These are phyloP conservation scores for Adelognathus sp. DNA, from an alignment of 2,888 invertebrate species.

Conservation along the genomic window DNA sequence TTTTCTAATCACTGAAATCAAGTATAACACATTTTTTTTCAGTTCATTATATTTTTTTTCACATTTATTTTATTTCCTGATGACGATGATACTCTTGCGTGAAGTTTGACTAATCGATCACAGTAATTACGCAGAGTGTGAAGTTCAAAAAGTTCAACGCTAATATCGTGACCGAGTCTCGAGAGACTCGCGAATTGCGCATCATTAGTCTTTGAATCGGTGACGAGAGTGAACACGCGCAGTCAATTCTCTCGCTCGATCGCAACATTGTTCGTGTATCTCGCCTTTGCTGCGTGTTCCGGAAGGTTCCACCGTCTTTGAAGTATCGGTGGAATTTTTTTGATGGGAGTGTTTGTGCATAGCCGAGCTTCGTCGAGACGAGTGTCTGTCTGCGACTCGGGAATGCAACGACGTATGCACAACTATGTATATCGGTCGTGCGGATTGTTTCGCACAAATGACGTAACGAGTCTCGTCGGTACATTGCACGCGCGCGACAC, in stretches of 20 bases:
- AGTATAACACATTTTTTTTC: not conserved
- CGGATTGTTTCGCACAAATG: constrained; percentile 25
- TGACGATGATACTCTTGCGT: no score
- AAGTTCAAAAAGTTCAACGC: no score
- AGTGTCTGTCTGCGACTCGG: constrained; percentile 15
- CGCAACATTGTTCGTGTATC: constrained; percentile 44
- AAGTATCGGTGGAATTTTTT: not conserved
- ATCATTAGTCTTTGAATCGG: no score
- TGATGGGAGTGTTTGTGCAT: not conserved
- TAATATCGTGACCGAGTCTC: no score
- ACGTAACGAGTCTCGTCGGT: constrained; percentile 22
- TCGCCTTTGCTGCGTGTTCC: constrained; percentile 34
- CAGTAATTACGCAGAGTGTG: no score
- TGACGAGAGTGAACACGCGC: not conserved
- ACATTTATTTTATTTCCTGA: no score
- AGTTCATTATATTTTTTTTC: no score
- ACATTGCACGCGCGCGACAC: not conserved
- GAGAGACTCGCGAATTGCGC: no score
- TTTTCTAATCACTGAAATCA: no score
- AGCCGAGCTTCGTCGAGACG: constrained; percentile 4
- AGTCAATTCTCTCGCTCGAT: constrained; percentile 37
- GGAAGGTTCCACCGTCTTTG: constrained; percentile 36
- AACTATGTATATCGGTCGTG: constrained; percentile 7
- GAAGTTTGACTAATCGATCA: no score
- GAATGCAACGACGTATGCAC: constrained; percentile 45